Conservation (phyloP, 2,888 invertebrate species). For the Craniophora ligustri region DNA sequence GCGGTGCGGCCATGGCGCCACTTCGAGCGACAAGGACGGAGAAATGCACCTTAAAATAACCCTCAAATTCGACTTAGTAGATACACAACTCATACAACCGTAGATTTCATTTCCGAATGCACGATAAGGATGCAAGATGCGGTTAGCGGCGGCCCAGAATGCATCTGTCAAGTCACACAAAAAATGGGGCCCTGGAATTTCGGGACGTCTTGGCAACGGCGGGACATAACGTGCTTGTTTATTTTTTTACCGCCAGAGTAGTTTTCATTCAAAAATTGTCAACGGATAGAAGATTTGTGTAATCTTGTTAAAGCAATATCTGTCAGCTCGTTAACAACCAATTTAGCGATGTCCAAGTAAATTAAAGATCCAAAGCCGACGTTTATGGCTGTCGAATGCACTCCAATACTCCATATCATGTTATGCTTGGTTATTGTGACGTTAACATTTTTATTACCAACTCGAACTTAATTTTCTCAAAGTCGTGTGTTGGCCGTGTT, state of each 20-base stretch:
- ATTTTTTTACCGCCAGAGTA: conserved; percentile 79
- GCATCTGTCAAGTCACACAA: conserved; percentile 86
- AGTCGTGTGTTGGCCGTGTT: conserved; percentile 1
- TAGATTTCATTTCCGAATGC: conserved; percentile 79
- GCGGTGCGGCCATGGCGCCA: conserved; percentile 79
- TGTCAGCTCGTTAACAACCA: conserved; percentile 73
- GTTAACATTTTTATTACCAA: conserved; percentile 40
- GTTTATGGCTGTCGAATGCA: conserved; percentile 60
- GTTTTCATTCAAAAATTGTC: conserved; percentile 87
- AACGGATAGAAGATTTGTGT: conserved; percentile 85
- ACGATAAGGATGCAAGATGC: conserved; percentile 86
- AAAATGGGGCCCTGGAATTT: conserved; percentile 85
- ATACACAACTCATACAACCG: conserved; percentile 67
- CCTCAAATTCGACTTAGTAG: conserved; percentile 80
- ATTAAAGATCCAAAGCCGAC: conserved; percentile 63
- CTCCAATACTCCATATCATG: not conserved
- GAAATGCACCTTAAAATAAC: conserved; percentile 84
- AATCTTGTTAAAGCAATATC: conserved; percentile 85
- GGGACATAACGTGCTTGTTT: conserved; percentile 84
- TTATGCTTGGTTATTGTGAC: conserved; percentile 50
- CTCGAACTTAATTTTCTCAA: conserved; percentile 16
- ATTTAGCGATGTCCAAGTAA: conserved; percentile 72
- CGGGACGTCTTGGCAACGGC: conserved; percentile 81
- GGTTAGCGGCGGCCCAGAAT: conserved; percentile 86
- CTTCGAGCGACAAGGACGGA: conserved; percentile 80